These are phyloP conservation scores for Lingula anatina DNA, from an alignment of 2,888 invertebrate species.

Conservation along the genomic window DNA sequence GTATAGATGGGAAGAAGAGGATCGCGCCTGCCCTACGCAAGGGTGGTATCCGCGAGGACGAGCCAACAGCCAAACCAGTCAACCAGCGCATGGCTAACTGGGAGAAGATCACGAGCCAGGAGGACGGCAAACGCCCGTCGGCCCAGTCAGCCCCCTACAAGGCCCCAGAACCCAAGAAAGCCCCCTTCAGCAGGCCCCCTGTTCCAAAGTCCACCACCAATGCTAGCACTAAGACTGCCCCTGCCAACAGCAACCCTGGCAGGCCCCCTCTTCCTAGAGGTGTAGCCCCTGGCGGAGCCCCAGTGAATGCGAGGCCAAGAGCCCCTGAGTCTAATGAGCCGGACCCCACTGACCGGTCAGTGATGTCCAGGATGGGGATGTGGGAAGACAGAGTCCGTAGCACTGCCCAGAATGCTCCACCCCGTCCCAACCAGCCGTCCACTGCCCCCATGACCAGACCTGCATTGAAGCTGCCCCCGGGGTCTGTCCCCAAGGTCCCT, in stretches of 20 bases:
- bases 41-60: constrained; percentile 10
- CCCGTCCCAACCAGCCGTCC: too few species aligned
- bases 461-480: too few species aligned
- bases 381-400: too few species aligned
- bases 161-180: constrained; percentile 18
- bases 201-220: not conserved
- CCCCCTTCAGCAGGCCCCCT: constrained; percentile 4
- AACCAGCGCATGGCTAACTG: constrained; percentile 22
- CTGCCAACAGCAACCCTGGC: constrained; percentile 1
- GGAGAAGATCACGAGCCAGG: constrained; percentile 6
- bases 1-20: too few species aligned
- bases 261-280: constrained; percentile 5
- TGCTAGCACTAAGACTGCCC: constrained; percentile 2
- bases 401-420: too few species aligned
- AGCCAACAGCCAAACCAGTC: constrained; percentile 26
- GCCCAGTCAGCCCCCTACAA: too few species aligned
- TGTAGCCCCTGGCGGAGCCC: not conserved
- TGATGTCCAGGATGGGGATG: too few species aligned
- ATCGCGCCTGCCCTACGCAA: too few species aligned
- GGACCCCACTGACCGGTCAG: not conserved
- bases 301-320: constrained; percentile 1
- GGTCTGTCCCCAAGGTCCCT: constrained; percentile 3
- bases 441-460: too few species aligned
- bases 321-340: not conserved
- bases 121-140: too few species aligned